A percentile compares a stretch with the other conserved stretches of the same genome.
These are phyloP conservation scores for Camponotus pennsylvanicus DNA, from an alignment of 1,140 invertebrate species.

Conservation along the genomic window DNA sequence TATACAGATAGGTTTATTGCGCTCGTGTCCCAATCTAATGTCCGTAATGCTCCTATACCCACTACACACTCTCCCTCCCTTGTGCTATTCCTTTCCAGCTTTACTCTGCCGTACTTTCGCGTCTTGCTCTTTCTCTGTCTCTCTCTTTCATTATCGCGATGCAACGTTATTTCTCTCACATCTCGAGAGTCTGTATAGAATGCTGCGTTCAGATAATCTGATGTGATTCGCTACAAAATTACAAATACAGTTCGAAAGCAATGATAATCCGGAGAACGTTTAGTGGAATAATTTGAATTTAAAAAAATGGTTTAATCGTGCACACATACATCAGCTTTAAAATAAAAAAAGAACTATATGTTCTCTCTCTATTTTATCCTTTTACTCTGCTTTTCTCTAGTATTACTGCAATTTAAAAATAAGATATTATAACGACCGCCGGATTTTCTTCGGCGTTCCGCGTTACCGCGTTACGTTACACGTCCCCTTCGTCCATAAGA, in stretches of 20 bases:
- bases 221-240: not conserved
- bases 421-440: not conserved
- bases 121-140: constrained; percentile 21
- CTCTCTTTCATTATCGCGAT: not conserved
- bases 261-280: not conserved
- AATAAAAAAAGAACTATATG: not conserved
- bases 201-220: not conserved
- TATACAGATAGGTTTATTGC: constrained; percentile 87
- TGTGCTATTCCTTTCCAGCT: constrained; percentile 63
- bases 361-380: not conserved
- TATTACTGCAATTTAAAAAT: not conserved
- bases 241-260: constrained; percentile 11
- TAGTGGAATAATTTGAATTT: not conserved
- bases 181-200: not conserved
- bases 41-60: constrained; percentile 84
- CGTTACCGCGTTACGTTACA: not conserved
- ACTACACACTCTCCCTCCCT: constrained; percentile 66
- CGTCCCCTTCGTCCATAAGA: constrained; percentile 44
- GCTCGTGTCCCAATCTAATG: constrained; percentile 87
- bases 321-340: not conserved
- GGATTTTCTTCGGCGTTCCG: constrained; percentile 7
- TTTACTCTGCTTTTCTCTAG: not conserved
- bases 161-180: constrained; percentile 12
- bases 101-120: constrained; percentile 42
- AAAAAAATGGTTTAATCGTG: not conserved